Evolutionary conservation across 2,888 invertebrate genomes (phyloP), one percentile per base, ranked within the genome.

Genomic region (Lithophane semibrunnea): DNA sequence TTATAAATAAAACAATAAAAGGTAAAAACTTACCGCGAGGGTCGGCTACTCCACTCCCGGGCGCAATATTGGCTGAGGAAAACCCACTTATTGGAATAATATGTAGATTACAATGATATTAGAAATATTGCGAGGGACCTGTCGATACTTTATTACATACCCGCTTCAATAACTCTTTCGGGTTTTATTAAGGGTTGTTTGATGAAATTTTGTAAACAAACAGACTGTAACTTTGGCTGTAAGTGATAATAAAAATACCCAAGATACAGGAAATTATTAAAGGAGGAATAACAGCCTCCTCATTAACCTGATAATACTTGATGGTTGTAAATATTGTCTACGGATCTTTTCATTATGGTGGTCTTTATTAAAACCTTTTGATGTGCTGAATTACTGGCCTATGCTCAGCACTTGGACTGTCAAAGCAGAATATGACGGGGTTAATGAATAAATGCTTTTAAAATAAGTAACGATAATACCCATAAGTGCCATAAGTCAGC

Each of bases 1-100:
- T 96, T 96, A 96, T 96, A 96, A 96, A 96, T 96, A 96, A 96
- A 96, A 96, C 96, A 96, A 96, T 96, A 96, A 96, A 96, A 96
- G 96, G 96, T 96, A 94, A 95, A 94, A 96, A 96, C 94, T 96
- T 94, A 94, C 92, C 91, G 91, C 88, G 92, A 94, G 96, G 95
- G 96, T 95, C 93, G 92, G 93, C 92, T 87, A 92, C 93, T 94
- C 91, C 89, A 90, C 94, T 93, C 93, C 91, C 90, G 85, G 90
- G 91, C 91, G 93, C 95, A 94, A 96, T 96, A 96, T 96, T 94
- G 95, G 91, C 86, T 86, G 88, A 91, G 92, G 93, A 93, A 95
- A 94, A 94, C 93, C 93, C 94, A 95, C 96, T 96, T 96, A 96
- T 96, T 95, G 96, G 95, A 95, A 96, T 96, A 96, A 96, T 96